Percentiles rank a stretch among this genome's conserved stretches.
Evolutionary conservation across 2,888 invertebrate species (phyloP).

Genomic region (Acanthoscelides obtectus): DNA sequence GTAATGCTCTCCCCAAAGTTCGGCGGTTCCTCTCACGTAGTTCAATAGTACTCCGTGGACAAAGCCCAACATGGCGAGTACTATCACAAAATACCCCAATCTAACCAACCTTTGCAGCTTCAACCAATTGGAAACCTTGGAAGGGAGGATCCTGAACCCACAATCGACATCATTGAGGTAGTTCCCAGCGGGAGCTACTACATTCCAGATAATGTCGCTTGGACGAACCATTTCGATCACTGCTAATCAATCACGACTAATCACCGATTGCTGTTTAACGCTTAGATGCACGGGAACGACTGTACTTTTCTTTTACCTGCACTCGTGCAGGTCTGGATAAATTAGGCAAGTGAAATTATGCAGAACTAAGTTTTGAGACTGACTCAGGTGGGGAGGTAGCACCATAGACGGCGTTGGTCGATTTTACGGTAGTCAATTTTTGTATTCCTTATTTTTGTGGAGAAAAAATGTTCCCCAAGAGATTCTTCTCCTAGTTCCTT

Average conservation of each 20-base stretch:
- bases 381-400: too few species aligned
- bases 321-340: not conserved
- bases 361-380: too few species aligned
- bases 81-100: slow-evolving; percentile 46
- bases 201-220: slow-evolving; percentile 26
- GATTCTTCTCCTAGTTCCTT: too few species aligned
- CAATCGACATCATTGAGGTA: slow-evolving; percentile 46
- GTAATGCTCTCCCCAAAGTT: slow-evolving; percentile 48
- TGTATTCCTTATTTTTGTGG: too few species aligned
- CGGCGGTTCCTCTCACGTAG: slow-evolving; percentile 52
- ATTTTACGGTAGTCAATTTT: too few species aligned
- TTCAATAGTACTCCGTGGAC: slow-evolving; percentile 48
- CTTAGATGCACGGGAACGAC: not conserved
- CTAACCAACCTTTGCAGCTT: slow-evolving; percentile 47
- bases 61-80: slow-evolving; percentile 44
- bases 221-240: slow-evolving; percentile 38
- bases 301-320: not conserved
- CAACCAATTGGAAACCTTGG: slow-evolving; percentile 9
- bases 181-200: slow-evolving; percentile 36
- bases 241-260: not conserved
- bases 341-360: not conserved
- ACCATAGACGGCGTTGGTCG: too few species aligned
- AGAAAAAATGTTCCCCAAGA: too few species aligned
- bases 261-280: not conserved
- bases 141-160: slow-evolving; percentile 46